Base-by-base conservation (phyloP, 2,888 invertebrate genomes). In the Campopleginae sp. region DNA sequence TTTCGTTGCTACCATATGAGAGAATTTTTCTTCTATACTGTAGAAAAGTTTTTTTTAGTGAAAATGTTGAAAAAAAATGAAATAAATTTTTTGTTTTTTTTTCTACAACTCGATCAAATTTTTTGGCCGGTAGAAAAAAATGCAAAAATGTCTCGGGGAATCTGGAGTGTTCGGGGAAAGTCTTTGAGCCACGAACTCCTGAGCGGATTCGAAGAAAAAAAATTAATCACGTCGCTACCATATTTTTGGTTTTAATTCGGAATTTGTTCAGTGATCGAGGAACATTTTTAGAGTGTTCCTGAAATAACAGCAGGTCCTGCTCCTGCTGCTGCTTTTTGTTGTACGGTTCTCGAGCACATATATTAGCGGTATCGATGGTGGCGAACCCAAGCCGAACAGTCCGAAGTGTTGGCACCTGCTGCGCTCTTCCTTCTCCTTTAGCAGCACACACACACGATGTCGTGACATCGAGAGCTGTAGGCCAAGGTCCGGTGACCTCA, bases 401-500 rank as follows among this genome's bases (percentile, higher is more conserved):
- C 66, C 46, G 44, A 58, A 71, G 68, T 33, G 61, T 31, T 44
- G 68, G 72, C 86, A 84, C 86, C 86, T 86, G 85, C 78, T 79
- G 70, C 54, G 74, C 61, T 71, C 61, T 66, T 17, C 61, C 89
- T 63, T 54, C 61, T 71, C 61, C 72, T 17, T 51, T 88, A 89
- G 87, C 91, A 38, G 71, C 51, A 23, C 88, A 85, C 86, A 66
- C 38, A 38, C 86, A 68, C 77, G 6, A 85, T 86, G 77, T 86
- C 80, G 86, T 83, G 88, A 86, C 85, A 85, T 86, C 89, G 82
- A 87, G 89, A 83, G 68, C 71, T 79, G 87, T 89, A 88, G 88
- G 91, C 91, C 90, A 90, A 91, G 90, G 90, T 91, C 91, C 89
- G 88, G 88, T 91, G 90, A 91, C 89, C 90, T 90, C 90, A 90